phyloP scores from a whole-genome alignment of 2,797 vertebrate species.

The Melanotaenia trifasciata region DNA sequence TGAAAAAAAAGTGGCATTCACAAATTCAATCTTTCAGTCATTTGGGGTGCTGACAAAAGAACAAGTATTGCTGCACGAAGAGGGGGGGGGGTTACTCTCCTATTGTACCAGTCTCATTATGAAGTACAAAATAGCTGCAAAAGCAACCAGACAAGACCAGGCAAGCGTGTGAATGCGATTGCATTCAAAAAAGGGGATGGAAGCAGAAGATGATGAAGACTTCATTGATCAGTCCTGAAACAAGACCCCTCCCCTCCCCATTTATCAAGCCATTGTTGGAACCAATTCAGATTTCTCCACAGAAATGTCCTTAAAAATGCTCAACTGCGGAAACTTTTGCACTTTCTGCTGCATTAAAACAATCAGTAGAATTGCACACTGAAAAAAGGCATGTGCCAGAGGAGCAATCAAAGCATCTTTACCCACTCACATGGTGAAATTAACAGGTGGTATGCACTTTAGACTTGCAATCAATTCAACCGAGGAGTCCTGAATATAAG shows the following conservation, averaged over 20 bases:
- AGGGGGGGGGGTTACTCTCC: conserved; percentile 9
- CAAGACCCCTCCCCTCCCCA: conserved; percentile 27
- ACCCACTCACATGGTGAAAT: conserved; percentile 7
- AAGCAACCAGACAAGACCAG: conserved; percentile 62
- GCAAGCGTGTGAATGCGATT: conserved; percentile 39
- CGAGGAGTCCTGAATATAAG: conserved; percentile 19
- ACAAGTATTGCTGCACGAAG: conserved; percentile 28
- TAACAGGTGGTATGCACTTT: conserved; percentile 39
- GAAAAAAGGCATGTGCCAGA: conserved; percentile 1
- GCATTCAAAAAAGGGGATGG: conserved; percentile 55
- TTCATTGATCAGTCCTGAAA: conserved; percentile 76
- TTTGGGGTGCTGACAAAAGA: conserved; percentile 64
- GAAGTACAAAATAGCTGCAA: conserved; percentile 60
- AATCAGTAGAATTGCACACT: conserved; percentile 17
- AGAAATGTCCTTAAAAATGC: conserved; percentile 63
- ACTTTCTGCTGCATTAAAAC: conserved; percentile 25
- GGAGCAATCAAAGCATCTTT: conserved; percentile 18
- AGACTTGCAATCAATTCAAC: conserved; percentile 47
- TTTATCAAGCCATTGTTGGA: conserved; percentile 72
- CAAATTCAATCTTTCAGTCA: conserved; percentile 52
- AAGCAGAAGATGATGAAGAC: conserved; percentile 76
- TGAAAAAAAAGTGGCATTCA: conserved; percentile 64
- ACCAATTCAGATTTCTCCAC: conserved; percentile 53
- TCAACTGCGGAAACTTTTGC: conserved; percentile 60
- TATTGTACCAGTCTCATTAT: conserved; percentile 67